Percentiles rank a stretch among this genome's conserved stretches.
phyloP scores from a whole-genome alignment of 2,888 invertebrate genomes.

The Stegana nigrithorax region DNA sequence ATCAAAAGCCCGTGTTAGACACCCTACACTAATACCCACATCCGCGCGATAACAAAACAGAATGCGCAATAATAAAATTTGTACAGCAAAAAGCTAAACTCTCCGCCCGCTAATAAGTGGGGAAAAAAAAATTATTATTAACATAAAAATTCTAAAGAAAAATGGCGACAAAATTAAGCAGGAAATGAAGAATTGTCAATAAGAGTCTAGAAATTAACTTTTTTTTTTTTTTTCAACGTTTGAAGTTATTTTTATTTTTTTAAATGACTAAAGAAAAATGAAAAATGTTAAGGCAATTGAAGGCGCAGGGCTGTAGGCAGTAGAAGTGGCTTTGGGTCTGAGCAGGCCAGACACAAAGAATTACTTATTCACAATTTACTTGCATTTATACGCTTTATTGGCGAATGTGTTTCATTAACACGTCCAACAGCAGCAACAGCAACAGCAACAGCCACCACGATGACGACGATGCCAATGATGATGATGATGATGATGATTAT shows the following conservation, averaged over 20 bases:
- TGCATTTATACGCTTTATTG: conserved; percentile 35
- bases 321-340: background rate
- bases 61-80: conserved; percentile 54
- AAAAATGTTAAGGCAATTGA: background rate
- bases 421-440: conserved; percentile 42
- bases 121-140: background rate
- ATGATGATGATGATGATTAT: no score
- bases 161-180: conserved; percentile 3
- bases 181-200: conserved; percentile 14
- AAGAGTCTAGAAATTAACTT: no score
- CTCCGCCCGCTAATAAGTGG: background rate
- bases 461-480: no score
- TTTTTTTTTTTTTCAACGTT: no score
- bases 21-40: no score
- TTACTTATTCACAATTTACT: conserved; percentile 20
- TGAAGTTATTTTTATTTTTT: no score
- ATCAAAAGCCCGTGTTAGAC: no score
- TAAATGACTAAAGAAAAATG: background rate
- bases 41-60: conserved; percentile 45
- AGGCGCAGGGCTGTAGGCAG: background rate
- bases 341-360: conserved; percentile 12
- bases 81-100: background rate
- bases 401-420: conserved; percentile 56
- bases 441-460: background rate
- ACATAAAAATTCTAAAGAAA: background rate